These are phyloP conservation scores for Danaus plexippus DNA, from an alignment of 1,140 invertebrate species.

Conservation along the genomic window DNA sequence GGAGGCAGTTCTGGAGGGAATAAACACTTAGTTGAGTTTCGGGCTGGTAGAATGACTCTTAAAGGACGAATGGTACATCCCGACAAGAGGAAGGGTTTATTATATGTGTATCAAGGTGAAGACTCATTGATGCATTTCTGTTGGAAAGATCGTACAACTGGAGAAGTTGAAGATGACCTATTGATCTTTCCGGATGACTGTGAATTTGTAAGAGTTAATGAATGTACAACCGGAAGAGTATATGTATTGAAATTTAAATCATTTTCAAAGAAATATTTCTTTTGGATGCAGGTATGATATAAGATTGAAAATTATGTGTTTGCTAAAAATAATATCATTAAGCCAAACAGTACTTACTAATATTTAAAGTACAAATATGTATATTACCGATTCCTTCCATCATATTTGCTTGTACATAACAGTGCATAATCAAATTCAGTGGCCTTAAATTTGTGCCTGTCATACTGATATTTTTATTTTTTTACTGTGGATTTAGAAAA, in stretches of 20 bases:
- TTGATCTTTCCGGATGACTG: conserved; percentile 99
- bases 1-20: conserved; percentile 85
- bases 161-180: conserved; percentile 84
- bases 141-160: conserved; percentile 93
- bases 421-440: too few relatives aligned
- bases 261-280: conserved; percentile 93
- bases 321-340: background rate
- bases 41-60: conserved; percentile 97
- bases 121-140: conserved; percentile 98
- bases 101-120: conserved; percentile 96
- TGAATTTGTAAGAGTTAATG: conserved; percentile 94
- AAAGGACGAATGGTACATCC: conserved; percentile 94
- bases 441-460: too few relatives aligned
- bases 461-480: too few relatives aligned
- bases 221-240: conserved; percentile 96
- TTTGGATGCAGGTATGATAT: conserved; percentile 92
- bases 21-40: conserved; percentile 95
- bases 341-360: background rate
- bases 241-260: conserved; percentile 98
- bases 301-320: background rate
- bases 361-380: too few relatives aligned
- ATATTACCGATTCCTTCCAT: too few relatives aligned
- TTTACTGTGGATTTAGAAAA: too few relatives aligned
- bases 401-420: too few relatives aligned
- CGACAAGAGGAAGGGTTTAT: conserved; percentile 94